Evolutionary conservation across 2,888 invertebrate genomes (phyloP).

Genomic region (Lottia gigantea): DNA sequence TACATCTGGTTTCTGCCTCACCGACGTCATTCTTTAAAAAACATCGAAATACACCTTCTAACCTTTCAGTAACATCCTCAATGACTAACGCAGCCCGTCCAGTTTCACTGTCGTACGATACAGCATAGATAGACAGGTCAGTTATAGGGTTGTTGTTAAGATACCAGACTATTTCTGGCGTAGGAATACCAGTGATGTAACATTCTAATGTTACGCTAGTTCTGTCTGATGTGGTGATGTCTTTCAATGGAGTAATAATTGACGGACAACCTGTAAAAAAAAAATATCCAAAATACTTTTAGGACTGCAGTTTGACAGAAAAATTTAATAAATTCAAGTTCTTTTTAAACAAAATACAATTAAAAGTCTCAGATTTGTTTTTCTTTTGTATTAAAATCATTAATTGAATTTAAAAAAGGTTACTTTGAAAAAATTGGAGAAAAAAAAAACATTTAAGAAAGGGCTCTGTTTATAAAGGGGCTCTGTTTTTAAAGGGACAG

Average conservation of each 20-base stretch:
- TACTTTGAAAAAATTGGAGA: too few relatives aligned
- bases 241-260: conserved; percentile 40
- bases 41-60: conserved; percentile 49
- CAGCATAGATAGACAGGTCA: conserved; percentile 22
- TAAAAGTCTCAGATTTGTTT: too few relatives aligned
- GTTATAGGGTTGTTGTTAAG: conserved; percentile 38
- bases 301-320: too few relatives aligned
- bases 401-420: too few relatives aligned
- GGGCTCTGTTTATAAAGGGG: too few relatives aligned
- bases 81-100: conserved; percentile 46
- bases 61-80: conserved; percentile 32
- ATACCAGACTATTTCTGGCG: conserved; percentile 49
- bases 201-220: conserved; percentile 40
- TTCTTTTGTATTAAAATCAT: too few relatives aligned
- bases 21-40: conserved; percentile 43
- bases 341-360: too few relatives aligned
- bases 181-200: conserved; percentile 34
- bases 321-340: too few relatives aligned
- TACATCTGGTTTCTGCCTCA: conserved; percentile 45
- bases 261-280: conserved; percentile 50
- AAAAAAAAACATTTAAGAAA: too few relatives aligned
- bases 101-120: conserved; percentile 37
- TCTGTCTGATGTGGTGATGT: conserved; percentile 39
- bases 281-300: not conserved
- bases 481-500: too few relatives aligned